phyloP scores from a whole-genome alignment of 2,797 vertebrate species.

The Pipistrellus pipistrellus region DNA sequence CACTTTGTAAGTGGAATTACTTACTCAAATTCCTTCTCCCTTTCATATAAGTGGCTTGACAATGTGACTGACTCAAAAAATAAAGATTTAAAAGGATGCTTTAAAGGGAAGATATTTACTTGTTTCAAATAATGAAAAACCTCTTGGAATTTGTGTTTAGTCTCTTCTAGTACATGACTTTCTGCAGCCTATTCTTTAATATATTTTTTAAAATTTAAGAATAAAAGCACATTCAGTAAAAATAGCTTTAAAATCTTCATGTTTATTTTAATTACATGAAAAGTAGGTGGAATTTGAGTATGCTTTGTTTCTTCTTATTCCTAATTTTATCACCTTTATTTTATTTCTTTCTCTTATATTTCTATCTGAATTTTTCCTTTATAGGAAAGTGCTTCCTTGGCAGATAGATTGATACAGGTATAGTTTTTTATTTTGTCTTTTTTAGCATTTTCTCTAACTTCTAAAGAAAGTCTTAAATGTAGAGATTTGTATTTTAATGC shows the following conservation, averaged over 20 bases:
- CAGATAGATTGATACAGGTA: constrained; percentile 99
- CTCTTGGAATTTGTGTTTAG: constrained; percentile 57
- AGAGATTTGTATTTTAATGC: constrained; percentile 84
- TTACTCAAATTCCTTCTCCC: constrained; percentile 83
- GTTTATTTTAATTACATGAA: constrained; percentile 70
- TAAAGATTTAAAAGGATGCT: constrained; percentile 31
- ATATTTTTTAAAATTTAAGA: constrained; percentile 65
- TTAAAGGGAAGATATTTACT: constrained; percentile 58
- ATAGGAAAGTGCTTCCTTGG: constrained; percentile 99
- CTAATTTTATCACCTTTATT: constrained; percentile 89
- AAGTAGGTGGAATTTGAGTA: constrained; percentile 91
- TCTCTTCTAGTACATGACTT: constrained; percentile 52
- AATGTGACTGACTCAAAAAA: constrained; percentile 31
- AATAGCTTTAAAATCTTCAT: constrained; percentile 57
- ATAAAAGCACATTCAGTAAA: constrained; percentile 45
- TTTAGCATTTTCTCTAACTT: constrained; percentile 86
- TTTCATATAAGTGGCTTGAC: constrained; percentile 57
- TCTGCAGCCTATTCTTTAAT: constrained; percentile 20
- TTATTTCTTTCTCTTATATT: constrained; percentile 91
- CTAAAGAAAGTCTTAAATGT: constrained; percentile 77
- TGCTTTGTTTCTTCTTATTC: constrained; percentile 88
- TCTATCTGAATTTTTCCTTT: constrained; percentile 96
- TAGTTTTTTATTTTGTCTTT: constrained; percentile 83
- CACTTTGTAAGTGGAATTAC: constrained; percentile 74
- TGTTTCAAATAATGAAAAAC: constrained; percentile 56